A percentile compares a stretch with the other conserved stretches of the same genome.
These are phyloP conservation scores for Sinocyclocheilus anshuiensis DNA, from an alignment of 2,113 vertebrate genomes.

Conservation along the genomic window DNA sequence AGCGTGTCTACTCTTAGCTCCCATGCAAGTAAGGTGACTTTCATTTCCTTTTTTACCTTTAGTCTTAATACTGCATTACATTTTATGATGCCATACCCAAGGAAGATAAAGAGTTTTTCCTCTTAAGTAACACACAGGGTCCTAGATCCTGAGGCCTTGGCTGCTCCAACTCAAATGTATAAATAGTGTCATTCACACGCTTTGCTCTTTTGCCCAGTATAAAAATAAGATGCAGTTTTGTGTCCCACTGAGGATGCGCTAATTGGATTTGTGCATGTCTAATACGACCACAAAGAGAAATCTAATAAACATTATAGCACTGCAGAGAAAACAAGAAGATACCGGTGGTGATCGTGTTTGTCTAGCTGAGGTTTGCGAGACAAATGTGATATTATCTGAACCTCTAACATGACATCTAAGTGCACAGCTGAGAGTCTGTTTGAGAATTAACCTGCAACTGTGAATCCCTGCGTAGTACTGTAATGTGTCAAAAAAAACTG, in stretches of 20 bases:
- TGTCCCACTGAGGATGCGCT: slow-evolving; percentile 26
- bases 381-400: slow-evolving; percentile 23
- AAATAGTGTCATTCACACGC: slow-evolving; percentile 60
- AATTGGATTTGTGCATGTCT: slow-evolving; percentile 46
- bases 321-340: slow-evolving; percentile 24
- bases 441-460: slow-evolving; percentile 53
- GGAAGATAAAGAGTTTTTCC: background rate
- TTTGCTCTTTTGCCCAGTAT: slow-evolving; percentile 15
- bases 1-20: slow-evolving; percentile 18
- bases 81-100: background rate
- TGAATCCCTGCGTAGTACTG: slow-evolving; percentile 44
- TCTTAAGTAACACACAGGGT: slow-evolving; percentile 14
- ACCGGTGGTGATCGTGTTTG: slow-evolving; percentile 11
- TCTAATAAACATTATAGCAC: slow-evolving; percentile 16
- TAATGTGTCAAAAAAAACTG: slow-evolving; percentile 16
- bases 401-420: slow-evolving; percentile 2
- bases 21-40: slow-evolving; percentile 16
- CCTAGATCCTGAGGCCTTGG: slow-evolving; percentile 54
- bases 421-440: slow-evolving; percentile 16
- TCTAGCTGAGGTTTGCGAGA: slow-evolving; percentile 25
- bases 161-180: slow-evolving; percentile 61
- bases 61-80: background rate
- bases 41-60: background rate
- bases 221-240: slow-evolving; percentile 38
- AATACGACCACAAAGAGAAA: slow-evolving; percentile 16